Base-by-base conservation (phyloP, 2,888 invertebrate species). In the Crocallis elinguaria region DNA sequence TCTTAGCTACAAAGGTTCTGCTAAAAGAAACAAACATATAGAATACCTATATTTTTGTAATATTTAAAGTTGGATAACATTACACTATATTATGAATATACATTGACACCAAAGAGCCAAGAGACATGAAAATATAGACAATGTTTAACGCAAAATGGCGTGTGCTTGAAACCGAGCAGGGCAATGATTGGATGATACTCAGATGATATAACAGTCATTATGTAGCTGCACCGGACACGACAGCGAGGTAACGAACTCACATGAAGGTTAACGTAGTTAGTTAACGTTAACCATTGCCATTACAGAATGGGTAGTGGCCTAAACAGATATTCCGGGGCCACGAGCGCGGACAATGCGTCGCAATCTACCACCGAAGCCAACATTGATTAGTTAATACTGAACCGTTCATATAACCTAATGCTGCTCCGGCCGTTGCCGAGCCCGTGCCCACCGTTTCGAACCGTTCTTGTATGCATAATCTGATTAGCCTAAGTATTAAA, bases 391-490 rank as follows among this genome's bases (percentile, higher is more conserved):
- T 84, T 89, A 89, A 88, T 88, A 82, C 88, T 76, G 82, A 75
- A 79, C 79, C 79, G 87, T 78, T 82, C 87, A 80, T 80, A 86
- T 83, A 79, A 82, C 86, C 86, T 84, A 85, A 84, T 83, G 73
- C 83, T 75, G 75, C 73, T 72, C 73, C 76, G 71, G 27, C 45
- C 52, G 37, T 33, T 37, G 44, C 35, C 29, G 11, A 8, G 21
- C 27, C 70, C 74, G 74, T 76, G 68, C 80, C 75, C 67, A 71
- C 67, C 78, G 86, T 74, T 78, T 77, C 76, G 74, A 88, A 81
- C 87, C 85, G 79, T 86, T 88, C 89, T 88, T 88, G 88, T 88
- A 87, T 89, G 88, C 88, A 89, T 90, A 89, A 90, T 89, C 89
- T 88, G 88, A 89, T 88, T 88, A 89, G 77, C 77, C 77, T 85